Conservation (phyloP, 1,140 invertebrate genomes). For the Oryctes rhinoceros region DNA sequence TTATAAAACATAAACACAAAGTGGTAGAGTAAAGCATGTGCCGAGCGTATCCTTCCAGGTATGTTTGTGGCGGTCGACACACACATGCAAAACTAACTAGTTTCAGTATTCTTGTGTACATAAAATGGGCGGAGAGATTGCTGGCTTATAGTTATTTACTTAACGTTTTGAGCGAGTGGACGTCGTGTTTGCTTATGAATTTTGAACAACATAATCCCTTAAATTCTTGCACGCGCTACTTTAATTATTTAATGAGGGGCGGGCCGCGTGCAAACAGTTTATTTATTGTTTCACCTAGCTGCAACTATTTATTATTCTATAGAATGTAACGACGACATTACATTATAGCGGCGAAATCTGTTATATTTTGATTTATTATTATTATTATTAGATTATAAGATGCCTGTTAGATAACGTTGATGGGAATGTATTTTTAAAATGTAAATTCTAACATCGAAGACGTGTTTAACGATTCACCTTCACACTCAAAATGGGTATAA, state of each 20-base stretch:
- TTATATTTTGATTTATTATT: too few relatives aligned
- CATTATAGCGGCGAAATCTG: too few relatives aligned
- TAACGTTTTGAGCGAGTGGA: conserved; percentile 5
- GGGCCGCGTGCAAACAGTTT: background rate
- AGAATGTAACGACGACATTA: too few relatives aligned
- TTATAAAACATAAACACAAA: conserved; percentile 22
- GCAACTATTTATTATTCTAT: background rate
- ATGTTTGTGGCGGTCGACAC: conserved; percentile 15
- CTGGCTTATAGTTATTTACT: conserved; percentile 13
- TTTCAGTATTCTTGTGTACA: conserved; percentile 16
- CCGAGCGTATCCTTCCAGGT: conserved; percentile 9
- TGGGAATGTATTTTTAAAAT: too few relatives aligned
- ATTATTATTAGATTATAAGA: too few relatives aligned
- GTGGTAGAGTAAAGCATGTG: background rate
- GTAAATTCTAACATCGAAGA: too few relatives aligned
- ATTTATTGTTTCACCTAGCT: background rate
- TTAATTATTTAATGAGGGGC: conserved; percentile 4
- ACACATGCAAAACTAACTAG: conserved; percentile 11
- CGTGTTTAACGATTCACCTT: too few relatives aligned
- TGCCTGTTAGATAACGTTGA: too few relatives aligned
- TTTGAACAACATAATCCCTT: conserved; percentile 23
- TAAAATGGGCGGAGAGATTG: conserved; percentile 24
- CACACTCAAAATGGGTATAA: too few relatives aligned
- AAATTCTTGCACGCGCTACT: conserved; percentile 12
- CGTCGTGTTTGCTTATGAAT: conserved; percentile 15